phyloP scores from a whole-genome alignment of 2,888 invertebrate genomes.

The Andrena bicolor region DNA sequence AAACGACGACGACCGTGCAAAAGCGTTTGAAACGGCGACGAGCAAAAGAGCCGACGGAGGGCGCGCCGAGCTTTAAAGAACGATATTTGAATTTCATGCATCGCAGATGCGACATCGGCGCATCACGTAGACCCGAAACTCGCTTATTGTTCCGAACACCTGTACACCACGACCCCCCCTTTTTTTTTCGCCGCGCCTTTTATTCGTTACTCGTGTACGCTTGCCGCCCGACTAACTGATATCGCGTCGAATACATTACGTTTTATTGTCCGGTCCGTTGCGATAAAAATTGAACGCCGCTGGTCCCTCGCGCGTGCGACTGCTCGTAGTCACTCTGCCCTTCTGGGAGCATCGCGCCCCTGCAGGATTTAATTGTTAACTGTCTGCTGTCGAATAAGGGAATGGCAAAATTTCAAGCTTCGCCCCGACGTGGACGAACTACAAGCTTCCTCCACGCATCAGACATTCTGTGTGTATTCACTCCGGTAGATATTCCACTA shows the following conservation, averaged over 20 bases:
- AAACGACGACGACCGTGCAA: slow-evolving; percentile 27
- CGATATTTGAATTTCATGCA: slow-evolving; percentile 60
- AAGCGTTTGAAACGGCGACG: slow-evolving; percentile 19
- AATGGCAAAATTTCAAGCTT: not conserved
- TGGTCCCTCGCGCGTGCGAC: not conserved
- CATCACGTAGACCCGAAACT: slow-evolving; percentile 34
- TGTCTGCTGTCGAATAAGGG: not conserved
- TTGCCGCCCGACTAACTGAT: slow-evolving; percentile 27
- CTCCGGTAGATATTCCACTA: too few relatives aligned
- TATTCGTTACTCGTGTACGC: slow-evolving; percentile 7
- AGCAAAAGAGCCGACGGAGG: slow-evolving; percentile 30
- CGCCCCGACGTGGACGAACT: not conserved
- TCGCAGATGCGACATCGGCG: slow-evolving; percentile 44
- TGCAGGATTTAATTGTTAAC: not conserved
- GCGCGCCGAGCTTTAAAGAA: slow-evolving; percentile 20
- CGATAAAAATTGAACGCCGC: slow-evolving; percentile 4
- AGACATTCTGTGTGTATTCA: too few relatives aligned
- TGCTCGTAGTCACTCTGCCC: not conserved
- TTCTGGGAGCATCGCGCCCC: not conserved
- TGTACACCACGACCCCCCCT: slow-evolving; percentile 11
- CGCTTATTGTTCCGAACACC: slow-evolving; percentile 42
- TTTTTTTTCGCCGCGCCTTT: slow-evolving; percentile 3
- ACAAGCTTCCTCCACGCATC: not conserved
- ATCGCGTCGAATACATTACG: slow-evolving; percentile 36
- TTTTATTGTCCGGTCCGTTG: slow-evolving; percentile 22